Conservation (phyloP, 2,888 invertebrate genomes). For the Erynnis tages region DNA sequence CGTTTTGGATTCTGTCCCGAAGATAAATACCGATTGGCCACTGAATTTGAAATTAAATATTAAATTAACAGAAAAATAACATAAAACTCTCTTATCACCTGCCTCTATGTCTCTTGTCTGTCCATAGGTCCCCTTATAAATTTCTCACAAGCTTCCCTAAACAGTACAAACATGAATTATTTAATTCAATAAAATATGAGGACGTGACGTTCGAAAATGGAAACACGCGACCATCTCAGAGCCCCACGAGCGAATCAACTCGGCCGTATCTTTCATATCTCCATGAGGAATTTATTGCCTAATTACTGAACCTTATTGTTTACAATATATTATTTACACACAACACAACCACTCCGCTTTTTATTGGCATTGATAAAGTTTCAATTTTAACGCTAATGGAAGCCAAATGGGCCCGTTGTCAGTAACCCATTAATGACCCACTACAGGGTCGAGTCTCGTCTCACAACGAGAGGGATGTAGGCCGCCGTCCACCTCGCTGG, state of each 20-base stretch:
- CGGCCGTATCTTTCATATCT: constrained; percentile 52
- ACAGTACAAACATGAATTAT: too few species aligned
- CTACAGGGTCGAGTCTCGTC: too few species aligned
- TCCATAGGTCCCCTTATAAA: too few species aligned
- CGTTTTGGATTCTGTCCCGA: too few species aligned
- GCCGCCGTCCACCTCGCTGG: too few species aligned
- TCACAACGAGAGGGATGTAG: too few species aligned
- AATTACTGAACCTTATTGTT: constrained; percentile 59
- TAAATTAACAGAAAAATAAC: too few species aligned
- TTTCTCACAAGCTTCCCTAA: too few species aligned
- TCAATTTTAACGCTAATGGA: constrained; percentile 55
- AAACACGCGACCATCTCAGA: constrained; percentile 34
- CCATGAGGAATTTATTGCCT: constrained; percentile 54
- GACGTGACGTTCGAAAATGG: constrained; percentile 32
- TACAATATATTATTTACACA: constrained; percentile 52
- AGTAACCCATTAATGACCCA: constrained; percentile 20
- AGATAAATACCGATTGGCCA: too few species aligned
- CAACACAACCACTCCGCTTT: constrained; percentile 38
- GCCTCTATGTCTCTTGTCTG: too few species aligned
- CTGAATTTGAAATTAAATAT: too few species aligned
- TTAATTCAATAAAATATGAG: neutral
- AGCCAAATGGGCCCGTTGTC: constrained; percentile 38
- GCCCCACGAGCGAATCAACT: constrained; percentile 37
- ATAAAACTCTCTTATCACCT: too few species aligned
- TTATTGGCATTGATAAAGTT: constrained; percentile 53